phyloP scores from a whole-genome alignment of 1,140 invertebrate genomes.

The Drosophila lacertosa region DNA sequence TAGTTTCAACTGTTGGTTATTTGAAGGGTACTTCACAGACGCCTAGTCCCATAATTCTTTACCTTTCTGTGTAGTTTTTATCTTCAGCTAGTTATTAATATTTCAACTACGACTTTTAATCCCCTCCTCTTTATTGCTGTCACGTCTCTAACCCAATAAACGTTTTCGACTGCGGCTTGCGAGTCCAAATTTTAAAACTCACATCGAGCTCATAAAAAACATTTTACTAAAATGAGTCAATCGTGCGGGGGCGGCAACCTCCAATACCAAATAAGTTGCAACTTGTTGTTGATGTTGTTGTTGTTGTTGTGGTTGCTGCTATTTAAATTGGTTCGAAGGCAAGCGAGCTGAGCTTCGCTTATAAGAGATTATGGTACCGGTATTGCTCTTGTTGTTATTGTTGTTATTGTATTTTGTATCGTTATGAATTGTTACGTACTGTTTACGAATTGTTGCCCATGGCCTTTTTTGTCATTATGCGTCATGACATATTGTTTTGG shows the following conservation, averaged over 20 bases:
- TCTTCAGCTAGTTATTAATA: constrained; percentile 2
- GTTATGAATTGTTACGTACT: constrained; percentile 7
- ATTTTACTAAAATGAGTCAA: constrained; percentile 36
- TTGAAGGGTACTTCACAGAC: not conserved
- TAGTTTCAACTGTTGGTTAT: not conserved
- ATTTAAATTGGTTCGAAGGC: constrained; percentile 45
- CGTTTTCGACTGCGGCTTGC: too few relatives aligned
- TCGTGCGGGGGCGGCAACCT: constrained; percentile 73
- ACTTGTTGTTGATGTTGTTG: not conserved
- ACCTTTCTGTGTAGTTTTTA: not conserved
- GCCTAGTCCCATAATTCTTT: not conserved
- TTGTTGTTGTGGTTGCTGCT: constrained; percentile 22
- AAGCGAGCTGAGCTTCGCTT: constrained; percentile 15
- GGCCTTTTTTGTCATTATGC: constrained; percentile 53
- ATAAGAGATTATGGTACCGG: constrained; percentile 27
- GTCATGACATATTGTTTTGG: constrained; percentile 54
- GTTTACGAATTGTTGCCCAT: constrained; percentile 21
- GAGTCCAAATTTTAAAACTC: too few relatives aligned
- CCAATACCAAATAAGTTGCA: constrained; percentile 63
- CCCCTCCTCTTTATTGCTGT: not conserved
- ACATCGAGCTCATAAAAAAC: constrained; percentile 15
- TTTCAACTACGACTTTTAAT: constrained; percentile 7
- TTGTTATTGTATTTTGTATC: constrained; percentile 37
- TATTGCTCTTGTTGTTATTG: constrained; percentile 35
- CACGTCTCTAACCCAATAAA: constrained; percentile 54